Conservation (phyloP, 2,797 vertebrate species). For the Leptoclinus maculatus region DNA sequence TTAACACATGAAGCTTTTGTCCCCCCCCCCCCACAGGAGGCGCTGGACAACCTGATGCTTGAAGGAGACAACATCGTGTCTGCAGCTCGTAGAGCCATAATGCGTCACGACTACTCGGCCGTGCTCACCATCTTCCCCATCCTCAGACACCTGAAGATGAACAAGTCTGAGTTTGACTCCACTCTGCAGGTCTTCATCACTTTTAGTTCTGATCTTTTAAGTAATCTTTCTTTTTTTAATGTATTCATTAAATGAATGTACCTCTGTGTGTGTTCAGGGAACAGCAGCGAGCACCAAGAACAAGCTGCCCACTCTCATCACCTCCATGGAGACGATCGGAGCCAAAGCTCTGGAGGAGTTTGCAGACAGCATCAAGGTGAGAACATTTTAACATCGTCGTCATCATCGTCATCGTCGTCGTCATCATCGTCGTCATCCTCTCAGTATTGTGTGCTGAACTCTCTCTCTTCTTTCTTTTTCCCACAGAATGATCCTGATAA, state of each 20-base stretch:
- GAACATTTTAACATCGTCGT: neutral
- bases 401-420: neutral
- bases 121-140: constrained; percentile 98
- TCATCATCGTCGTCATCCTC: neutral
- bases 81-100: constrained; percentile 92
- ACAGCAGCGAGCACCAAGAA: constrained; percentile 98
- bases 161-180: constrained; percentile 95
- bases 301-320: constrained; percentile 96
- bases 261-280: constrained; percentile 81
- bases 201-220: too few species aligned
- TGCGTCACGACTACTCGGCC: constrained; percentile 95
- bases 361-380: constrained; percentile 97
- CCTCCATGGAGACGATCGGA: constrained; percentile 96
- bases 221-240: too few species aligned
- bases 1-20: too few species aligned
- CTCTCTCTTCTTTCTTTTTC: neutral
- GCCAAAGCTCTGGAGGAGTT: constrained; percentile 98
- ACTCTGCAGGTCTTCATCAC: constrained; percentile 89
- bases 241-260: rapidly evolving
- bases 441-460: neutral
- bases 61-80: constrained; percentile 97
- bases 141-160: constrained; percentile 94
- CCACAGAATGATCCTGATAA: constrained; percentile 96
- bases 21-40: constrained; percentile 84
- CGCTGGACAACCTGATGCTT: constrained; percentile 94